Conservation (phyloP, 2,888 invertebrate genomes). For the Xylocampa areola region DNA sequence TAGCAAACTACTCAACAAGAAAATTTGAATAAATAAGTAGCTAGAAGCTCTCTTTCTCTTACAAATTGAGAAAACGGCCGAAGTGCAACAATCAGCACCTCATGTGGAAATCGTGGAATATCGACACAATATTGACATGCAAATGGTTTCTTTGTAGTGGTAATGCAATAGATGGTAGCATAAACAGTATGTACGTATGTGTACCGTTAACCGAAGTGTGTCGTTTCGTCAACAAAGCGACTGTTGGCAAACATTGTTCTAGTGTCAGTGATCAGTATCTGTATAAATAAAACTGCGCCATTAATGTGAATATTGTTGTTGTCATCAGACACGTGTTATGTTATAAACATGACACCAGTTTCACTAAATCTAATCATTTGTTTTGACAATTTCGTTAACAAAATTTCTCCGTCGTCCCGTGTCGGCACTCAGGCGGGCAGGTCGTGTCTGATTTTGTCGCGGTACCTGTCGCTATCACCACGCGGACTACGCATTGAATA, state of each 20-base stretch:
- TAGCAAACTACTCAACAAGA: slow-evolving; percentile 14
- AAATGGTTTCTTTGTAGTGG: slow-evolving; percentile 71
- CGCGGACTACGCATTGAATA: too few relatives aligned
- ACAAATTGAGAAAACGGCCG: slow-evolving; percentile 48
- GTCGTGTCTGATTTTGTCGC: too few relatives aligned
- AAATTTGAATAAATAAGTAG: slow-evolving; percentile 40
- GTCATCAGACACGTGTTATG: slow-evolving; percentile 39
- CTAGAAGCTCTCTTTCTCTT: slow-evolving; percentile 30
- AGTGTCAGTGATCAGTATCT: slow-evolving; percentile 58
- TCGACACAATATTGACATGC: slow-evolving; percentile 70
- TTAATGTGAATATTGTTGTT: slow-evolving; percentile 48
- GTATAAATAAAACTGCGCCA: slow-evolving; percentile 53
- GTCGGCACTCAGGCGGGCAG: too few relatives aligned
- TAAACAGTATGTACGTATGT: slow-evolving; percentile 62
- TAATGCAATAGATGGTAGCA: slow-evolving; percentile 68
- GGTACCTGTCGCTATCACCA: too few relatives aligned
- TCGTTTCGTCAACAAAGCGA: slow-evolving; percentile 69
- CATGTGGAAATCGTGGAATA: slow-evolving; percentile 62
- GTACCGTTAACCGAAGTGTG: slow-evolving; percentile 72
- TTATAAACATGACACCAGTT: slow-evolving; percentile 29
- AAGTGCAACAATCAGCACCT: slow-evolving; percentile 57
- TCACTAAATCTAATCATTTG: slow-evolving; percentile 14
- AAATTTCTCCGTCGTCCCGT: not conserved
- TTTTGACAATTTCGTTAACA: slow-evolving; percentile 6
- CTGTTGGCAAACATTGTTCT: slow-evolving; percentile 65